Evolutionary conservation across 1,140 invertebrate species (phyloP), one percentile per base, ranked within the genome.

Genomic region (Musca vetustissima): DNA sequence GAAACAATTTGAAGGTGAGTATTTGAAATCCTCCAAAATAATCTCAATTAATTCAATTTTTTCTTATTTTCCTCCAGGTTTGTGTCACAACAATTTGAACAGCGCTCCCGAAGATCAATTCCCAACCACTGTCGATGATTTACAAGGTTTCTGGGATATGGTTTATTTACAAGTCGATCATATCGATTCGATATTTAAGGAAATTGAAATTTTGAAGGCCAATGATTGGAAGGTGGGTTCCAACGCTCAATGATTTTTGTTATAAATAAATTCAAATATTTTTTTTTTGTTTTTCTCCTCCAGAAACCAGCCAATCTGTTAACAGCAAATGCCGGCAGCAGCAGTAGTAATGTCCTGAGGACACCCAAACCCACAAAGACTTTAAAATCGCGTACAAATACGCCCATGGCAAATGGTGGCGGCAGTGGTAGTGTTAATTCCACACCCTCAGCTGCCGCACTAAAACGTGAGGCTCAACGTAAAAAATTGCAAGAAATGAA

Each of bases 111-210:
- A 89, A 61, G 94, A 95, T 77, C 89, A 89, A 70, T 96, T 95
- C 81, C 92, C 92, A 47, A 96, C 95, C 2, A 96, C 93, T 4
- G 85, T 70, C 1, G 90, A 93, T 74, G 96, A 98, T 83, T 85
- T 98, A 66, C 93, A 92, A 74, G 96, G 96, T 17, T 98, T 98
- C 84, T 98, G 96, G 96, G 96, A 98, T 83, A 96, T 98, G 94
- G 93, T 98, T 8, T 89, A 90, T 81, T 87, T 98, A 53, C 96
- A 98, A 84, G 89, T 96, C 8, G 88, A 90, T 36, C 90, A 94
- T 83, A 87, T 95, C 17, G 75, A 95, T 78, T 86, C 88, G 8
- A 85, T 93, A 68, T 96, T 94, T 81, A 84, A 89, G 8, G 91
- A 94, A 69, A 88, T 97, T 52, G 88, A 91, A 22, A 76, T 77